Evolutionary conservation across 2,113 vertebrate genomes (phyloP).

Genomic region (Lepisosteus osseus): DNA sequence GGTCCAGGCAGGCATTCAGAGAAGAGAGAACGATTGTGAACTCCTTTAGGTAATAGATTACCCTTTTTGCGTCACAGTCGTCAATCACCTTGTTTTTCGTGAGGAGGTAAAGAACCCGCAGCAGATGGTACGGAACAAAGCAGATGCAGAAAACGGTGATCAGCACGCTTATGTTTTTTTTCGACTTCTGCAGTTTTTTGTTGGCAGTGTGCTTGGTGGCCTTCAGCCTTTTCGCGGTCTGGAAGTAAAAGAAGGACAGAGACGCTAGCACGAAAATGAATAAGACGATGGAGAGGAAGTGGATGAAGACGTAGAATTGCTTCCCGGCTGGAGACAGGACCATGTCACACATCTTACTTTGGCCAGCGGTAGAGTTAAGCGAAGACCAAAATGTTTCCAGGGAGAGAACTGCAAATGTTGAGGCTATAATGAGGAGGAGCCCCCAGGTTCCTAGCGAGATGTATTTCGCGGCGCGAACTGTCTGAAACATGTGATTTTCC

Average conservation of each 20-base stretch:
- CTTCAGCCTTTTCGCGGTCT: slow-evolving; percentile 37
- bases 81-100: not conserved
- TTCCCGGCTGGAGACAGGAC: slow-evolving; percentile 22
- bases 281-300: slow-evolving; percentile 29
- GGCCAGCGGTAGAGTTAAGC: too few species aligned
- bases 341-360: slow-evolving; percentile 21
- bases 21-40: slow-evolving; percentile 44
- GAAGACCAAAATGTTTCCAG: slow-evolving; percentile 19
- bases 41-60: slow-evolving; percentile 54
- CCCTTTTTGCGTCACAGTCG: not conserved
- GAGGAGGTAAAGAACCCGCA: slow-evolving; percentile 56
- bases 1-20: slow-evolving; percentile 64
- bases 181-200: slow-evolving; percentile 40
- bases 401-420: slow-evolving; percentile 25
- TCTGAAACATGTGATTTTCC: slow-evolving; percentile 46
- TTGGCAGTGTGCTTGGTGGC: slow-evolving; percentile 19
- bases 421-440: slow-evolving; percentile 36
- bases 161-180: slow-evolving; percentile 57
- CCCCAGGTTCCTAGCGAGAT: slow-evolving; percentile 49
- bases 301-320: slow-evolving; percentile 36
- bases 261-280: slow-evolving; percentile 49
- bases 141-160: slow-evolving; percentile 62
- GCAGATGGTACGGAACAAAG: slow-evolving; percentile 64
- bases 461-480: slow-evolving; percentile 25
- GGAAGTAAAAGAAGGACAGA: slow-evolving; percentile 51